Evolutionary conservation across 2,797 vertebrate genomes (phyloP).

Genomic region (Falco berigora): DNA sequence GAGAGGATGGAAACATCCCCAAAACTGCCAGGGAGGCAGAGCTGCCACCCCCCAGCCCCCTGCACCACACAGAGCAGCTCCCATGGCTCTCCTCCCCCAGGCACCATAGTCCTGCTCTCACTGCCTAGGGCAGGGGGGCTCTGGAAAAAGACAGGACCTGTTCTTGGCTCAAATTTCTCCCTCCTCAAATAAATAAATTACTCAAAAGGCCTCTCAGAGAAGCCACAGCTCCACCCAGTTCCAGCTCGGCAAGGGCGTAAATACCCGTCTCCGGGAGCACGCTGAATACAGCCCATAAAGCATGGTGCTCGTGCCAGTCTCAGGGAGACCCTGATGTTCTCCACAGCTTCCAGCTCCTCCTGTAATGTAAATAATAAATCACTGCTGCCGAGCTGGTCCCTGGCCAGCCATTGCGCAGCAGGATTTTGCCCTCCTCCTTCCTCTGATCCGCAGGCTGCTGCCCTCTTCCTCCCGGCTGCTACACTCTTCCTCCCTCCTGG

Average conservation of each 20-base stretch:
- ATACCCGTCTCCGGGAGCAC: not conserved
- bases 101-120: not conserved
- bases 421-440: not conserved
- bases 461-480: not conserved
- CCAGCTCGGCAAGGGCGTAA: not conserved
- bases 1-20: not conserved
- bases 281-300: not conserved
- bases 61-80: not conserved
- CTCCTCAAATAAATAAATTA: not conserved
- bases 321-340: not conserved
- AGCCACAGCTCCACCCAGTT: not conserved
- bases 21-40: not conserved
- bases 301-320: not conserved
- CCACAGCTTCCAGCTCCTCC: not conserved
- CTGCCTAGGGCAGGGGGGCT: not conserved
- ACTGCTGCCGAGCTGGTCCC: not conserved
- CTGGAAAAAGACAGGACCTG: not conserved
- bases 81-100: not conserved
- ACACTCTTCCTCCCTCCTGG: not conserved
- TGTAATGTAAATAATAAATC: slow-evolving; percentile 4
- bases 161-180: not conserved
- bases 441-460: not conserved
- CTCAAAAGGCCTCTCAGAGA: not conserved
- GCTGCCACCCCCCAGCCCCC: not conserved
- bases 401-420: not conserved